Conservation (phyloP, 2,113 vertebrate species). For the Anolis carolinensis region DNA sequence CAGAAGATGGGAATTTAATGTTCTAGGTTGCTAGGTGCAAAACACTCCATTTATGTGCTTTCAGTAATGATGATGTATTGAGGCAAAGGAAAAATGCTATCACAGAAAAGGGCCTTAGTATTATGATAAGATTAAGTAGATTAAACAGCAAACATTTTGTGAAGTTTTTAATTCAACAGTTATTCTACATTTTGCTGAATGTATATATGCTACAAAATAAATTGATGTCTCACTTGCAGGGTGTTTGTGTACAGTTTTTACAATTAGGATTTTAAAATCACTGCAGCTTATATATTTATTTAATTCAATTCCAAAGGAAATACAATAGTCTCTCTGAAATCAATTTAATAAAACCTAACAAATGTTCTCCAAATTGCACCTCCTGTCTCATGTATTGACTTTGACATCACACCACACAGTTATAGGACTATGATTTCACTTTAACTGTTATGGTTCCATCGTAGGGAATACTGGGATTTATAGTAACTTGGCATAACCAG, state of each 20-base stretch:
- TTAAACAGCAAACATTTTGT: conserved; percentile 40
- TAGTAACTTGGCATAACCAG: too few species aligned
- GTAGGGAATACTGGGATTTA: too few species aligned
- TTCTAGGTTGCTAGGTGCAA: conserved; percentile 37
- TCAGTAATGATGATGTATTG: conserved; percentile 49
- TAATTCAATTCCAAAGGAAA: neutral
- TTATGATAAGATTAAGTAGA: conserved; percentile 51
- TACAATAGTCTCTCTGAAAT: neutral
- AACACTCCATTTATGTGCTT: conserved; percentile 45
- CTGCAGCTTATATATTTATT: neutral
- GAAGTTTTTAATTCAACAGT: conserved; percentile 34
- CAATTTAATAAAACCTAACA: neutral
- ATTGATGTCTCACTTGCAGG: neutral
- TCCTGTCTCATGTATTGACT: neutral
- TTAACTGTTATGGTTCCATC: too few species aligned
- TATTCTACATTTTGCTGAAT: conserved; percentile 9
- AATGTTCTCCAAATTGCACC: neutral
- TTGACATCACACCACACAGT: neutral
- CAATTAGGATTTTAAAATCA: neutral
- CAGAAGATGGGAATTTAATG: conserved; percentile 54
- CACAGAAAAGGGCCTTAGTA: conserved; percentile 21
- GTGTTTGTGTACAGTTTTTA: neutral
- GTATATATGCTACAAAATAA: neutral
- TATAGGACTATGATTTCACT: too few species aligned
- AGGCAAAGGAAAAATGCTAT: conserved; percentile 43